Percentiles rank a stretch among this genome's conserved stretches.
phyloP scores from a whole-genome alignment of 2,797 vertebrate species.

The Dermochelys coriacea region DNA sequence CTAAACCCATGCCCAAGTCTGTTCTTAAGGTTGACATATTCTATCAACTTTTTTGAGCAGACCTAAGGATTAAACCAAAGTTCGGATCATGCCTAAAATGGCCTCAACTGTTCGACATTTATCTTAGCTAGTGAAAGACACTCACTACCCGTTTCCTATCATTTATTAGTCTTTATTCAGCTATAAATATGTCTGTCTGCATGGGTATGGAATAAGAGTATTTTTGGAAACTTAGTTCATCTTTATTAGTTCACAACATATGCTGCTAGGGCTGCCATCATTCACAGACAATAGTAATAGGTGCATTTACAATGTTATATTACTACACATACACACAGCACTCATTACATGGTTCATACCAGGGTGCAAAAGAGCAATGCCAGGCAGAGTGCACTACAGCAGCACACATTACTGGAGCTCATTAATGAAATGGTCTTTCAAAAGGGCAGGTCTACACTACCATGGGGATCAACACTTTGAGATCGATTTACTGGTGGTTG shows the following conservation, averaged over 20 bases:
- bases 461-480: too few relatives aligned
- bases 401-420: too few relatives aligned
- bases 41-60: not conserved
- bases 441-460: too few relatives aligned
- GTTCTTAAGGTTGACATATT: not conserved
- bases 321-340: too few relatives aligned
- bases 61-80: not conserved
- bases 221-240: not conserved
- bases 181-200: not conserved
- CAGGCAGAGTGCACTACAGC: too few relatives aligned
- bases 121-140: not conserved
- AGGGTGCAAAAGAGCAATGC: too few relatives aligned
- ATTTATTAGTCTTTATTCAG: not conserved
- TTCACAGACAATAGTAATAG: too few relatives aligned
- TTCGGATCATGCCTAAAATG: not conserved
- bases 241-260: not conserved
- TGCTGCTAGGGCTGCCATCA: too few relatives aligned
- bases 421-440: too few relatives aligned
- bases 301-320: too few relatives aligned
- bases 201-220: not conserved
- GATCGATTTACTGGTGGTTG: too few relatives aligned
- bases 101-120: not conserved
- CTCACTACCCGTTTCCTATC: not conserved
- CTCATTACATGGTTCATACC: too few relatives aligned
- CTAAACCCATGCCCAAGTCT: not conserved